Base-by-base conservation (phyloP, 2,888 invertebrate genomes). In the Cataglyphis cursor region DNA sequence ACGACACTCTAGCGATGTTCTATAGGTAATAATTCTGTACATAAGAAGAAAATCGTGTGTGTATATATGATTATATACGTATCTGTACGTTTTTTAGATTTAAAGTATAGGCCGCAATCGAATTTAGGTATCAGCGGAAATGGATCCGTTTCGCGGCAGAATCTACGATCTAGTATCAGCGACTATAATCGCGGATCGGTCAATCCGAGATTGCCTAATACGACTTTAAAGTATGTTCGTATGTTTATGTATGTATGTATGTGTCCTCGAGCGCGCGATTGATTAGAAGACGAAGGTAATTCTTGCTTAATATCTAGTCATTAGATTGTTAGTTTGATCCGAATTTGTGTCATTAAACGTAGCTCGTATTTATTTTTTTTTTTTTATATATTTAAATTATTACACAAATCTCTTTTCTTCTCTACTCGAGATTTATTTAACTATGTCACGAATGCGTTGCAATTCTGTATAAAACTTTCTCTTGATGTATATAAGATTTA, bases 281-380 rank as follows among this genome's bases (percentile, higher is more conserved):
- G 86, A 87, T 82, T 85, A 81, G 28, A 83, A 84, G 85, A 81
- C 73, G 85, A 88, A 83, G 84, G 81, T 85, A 90, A 88, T 91
- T 92, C 92, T 93, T 91, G 93, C 92, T 93, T 93, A 87, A 90
- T 88, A 90, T 94, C 94, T 94, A 94, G 94, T 94, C 94, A 94
- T 86, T 93, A 94, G 93, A 90, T 90, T 80, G 91, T 94, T 90
- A 90, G 90, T 90, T 85, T 64, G 70, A 70, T 84, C 83, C 87
- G 88, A 82, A 81, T 70, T 72, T 31, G 57, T 38, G 84, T 76
- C 73, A 31, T 68, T 31, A 41, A 57, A 72, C 44, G n/a, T 21
- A 80, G 15, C 54, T 38, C 24, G 57, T 28, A 28, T 59, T 73
- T 21, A 44, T 18, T 70, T 54, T 31, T 12, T 31, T 57, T 78